Base-by-base conservation (phyloP, 2,888 invertebrate species). In the Thera britannica region DNA sequence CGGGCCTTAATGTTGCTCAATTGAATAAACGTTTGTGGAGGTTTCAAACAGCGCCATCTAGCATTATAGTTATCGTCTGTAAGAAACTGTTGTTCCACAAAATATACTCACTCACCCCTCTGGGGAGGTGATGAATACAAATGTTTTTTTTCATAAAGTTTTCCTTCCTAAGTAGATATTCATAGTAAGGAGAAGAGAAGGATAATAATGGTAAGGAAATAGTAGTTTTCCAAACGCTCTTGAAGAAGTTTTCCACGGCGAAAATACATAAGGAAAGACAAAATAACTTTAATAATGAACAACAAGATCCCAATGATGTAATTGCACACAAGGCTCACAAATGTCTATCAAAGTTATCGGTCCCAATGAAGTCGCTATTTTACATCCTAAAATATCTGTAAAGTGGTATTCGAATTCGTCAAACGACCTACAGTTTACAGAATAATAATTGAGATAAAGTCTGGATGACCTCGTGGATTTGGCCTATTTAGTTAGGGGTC, bases 401-500 rank as follows among this genome's bases (percentile, higher is more conserved):
- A 34, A 11, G 34, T 36, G 36, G 11, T 55, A 36, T 55, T 38
- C 35, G 38, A 56, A 56, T 56, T 56, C 55, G 35, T 55, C 11
- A 35, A 55, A 55, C 55, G 55, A 55, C 55, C 12, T 57, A 46
- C 56, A 61, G 11, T n/a, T 44, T 38, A 51, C 57, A 57, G 48
- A 60, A 61, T 66, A 51, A 12, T 48, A 8, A 62, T 35, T 58
- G 49, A 62, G 63, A 71, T 68, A 68, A 71, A 61, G 63, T 46
- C 51, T 41, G 41, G 35, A 49, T 48, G 65, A 62, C 71, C 71
- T 71, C 60, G 68, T 8, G 9, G 5, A 36, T 65, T 71, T 70
- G 68, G 66, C 64, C 68, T 71, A 71, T 68, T 62, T 71, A 38
- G n/a, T 44, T 65, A 63, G 57, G 55, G 68, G 63, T 55, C 68